These are phyloP conservation scores for Podotricha telesiphe DNA, from an alignment of 2,888 invertebrate genomes.

Conservation along the genomic window DNA sequence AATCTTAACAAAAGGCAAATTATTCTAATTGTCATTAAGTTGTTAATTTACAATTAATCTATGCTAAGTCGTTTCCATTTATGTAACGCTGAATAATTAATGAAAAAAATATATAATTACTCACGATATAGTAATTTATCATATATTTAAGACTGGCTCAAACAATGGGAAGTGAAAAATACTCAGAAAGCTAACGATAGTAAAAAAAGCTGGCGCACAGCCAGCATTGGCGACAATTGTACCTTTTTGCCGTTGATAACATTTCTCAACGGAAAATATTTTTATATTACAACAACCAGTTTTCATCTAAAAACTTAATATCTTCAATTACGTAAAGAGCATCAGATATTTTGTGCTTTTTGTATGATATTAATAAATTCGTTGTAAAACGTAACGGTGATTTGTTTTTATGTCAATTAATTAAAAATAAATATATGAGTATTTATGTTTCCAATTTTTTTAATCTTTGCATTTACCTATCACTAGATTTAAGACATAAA, in stretches of 20 bases:
- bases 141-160: constrained; percentile 37
- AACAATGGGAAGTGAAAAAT: constrained; percentile 43
- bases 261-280: constrained; percentile 63
- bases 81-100: constrained; percentile 1
- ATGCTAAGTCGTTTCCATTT: neutral
- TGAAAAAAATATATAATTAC: constrained; percentile 44
- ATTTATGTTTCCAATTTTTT: too few species aligned
- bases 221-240: constrained; percentile 61
- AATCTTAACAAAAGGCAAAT: neutral
- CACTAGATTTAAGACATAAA: too few species aligned
- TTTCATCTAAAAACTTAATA: constrained; percentile 30
- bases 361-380: neutral
- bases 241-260: constrained; percentile 56
- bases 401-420: neutral
- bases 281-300: constrained; percentile 42
- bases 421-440: too few species aligned
- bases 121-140: constrained; percentile 49
- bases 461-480: too few species aligned
- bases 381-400: neutral
- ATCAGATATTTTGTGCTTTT: constrained; percentile 10
- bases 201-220: constrained; percentile 56
- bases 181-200: constrained; percentile 45
- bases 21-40: neutral
- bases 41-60: neutral
- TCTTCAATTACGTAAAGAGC: constrained; percentile 41